These are phyloP conservation scores for Medauroidea extradentata DNA, from an alignment of 1,140 invertebrate species.

Conservation along the genomic window DNA sequence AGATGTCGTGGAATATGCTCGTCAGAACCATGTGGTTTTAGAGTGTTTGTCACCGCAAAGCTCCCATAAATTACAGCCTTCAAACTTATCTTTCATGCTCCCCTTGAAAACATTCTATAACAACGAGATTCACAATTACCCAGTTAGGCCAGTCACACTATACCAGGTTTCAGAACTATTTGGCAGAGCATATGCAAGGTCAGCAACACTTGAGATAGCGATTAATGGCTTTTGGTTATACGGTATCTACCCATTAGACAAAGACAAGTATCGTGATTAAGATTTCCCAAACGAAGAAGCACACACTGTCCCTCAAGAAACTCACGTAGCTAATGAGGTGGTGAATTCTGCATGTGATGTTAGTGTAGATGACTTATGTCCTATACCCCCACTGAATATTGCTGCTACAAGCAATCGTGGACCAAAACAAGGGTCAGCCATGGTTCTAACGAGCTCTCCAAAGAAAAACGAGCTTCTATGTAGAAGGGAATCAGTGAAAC, in stretches of 20 bases:
- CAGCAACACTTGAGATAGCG: slow-evolving; percentile 36
- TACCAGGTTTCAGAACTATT: slow-evolving; percentile 36
- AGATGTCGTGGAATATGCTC: slow-evolving; percentile 33
- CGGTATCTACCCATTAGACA: slow-evolving; percentile 40
- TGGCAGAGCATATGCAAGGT: slow-evolving; percentile 34
- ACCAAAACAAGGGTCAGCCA: too few species aligned
- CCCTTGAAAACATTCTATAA: slow-evolving; percentile 29
- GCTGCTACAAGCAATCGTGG: too few species aligned
- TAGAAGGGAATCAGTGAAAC: too few species aligned
- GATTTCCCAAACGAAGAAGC: slow-evolving; percentile 26
- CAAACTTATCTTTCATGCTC: slow-evolving; percentile 41
- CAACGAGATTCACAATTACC: slow-evolving; percentile 10
- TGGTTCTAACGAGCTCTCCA: too few species aligned
- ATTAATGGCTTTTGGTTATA: slow-evolving; percentile 37
- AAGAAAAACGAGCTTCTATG: too few species aligned
- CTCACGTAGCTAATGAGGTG: too few species aligned
- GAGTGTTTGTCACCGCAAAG: slow-evolving; percentile 37
- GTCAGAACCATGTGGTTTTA: slow-evolving; percentile 36
- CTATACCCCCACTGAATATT: too few species aligned
- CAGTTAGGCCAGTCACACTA: slow-evolving; percentile 11
- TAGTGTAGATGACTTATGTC: too few species aligned
- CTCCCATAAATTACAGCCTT: slow-evolving; percentile 20
- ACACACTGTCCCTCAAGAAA: too few species aligned
- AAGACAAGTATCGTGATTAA: slow-evolving; percentile 35
- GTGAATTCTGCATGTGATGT: too few species aligned